Evolutionary conservation across 2,797 vertebrate species (phyloP), one percentile per base, ranked within the genome.

Genomic region (Brotogeris chrysoptera): DNA sequence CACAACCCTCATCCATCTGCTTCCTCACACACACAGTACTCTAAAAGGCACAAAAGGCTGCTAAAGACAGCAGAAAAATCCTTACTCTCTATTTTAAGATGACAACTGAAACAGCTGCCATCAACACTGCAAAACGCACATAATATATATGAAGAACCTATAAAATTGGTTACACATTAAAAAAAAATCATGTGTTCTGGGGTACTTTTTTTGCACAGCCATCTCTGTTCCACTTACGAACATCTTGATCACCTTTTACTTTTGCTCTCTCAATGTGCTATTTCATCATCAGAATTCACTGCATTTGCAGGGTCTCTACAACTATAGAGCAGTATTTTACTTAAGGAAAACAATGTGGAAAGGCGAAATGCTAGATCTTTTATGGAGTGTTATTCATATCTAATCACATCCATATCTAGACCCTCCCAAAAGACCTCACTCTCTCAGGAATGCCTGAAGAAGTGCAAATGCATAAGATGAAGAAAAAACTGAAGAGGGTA

Each of bases 21-120:
- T 79, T 41, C 4, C 84, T 76, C 61, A 60, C 23, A 43, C 71
- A 82, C 44, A 30, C 30, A 66, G 59, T 10, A 30, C 47, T 81
- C 53, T n/a, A 65, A 65, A 47, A 80, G 44, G 69, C 61, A 97
- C n/a, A 97, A 91, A 95, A 93, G 73, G 53, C 68, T 95, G 73
- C 25, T 72, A 72, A 59, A 88, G 34, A 49, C 41, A 82, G 47
- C 20, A 87, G 55, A 64, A 76, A 92, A 79, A 86, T 24, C 53
- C 65, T 39, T 46, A 30, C 5, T 34, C 2, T 2, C 30, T 46
- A 41, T 83, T 86, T 61, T 76, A 74, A 86, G 25, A 16, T 2
- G 10, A 68, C 41, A 78, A 63, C 53, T 25, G 30, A 44, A 77
- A 84, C 46, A 77, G 39, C 65, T 84, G 66, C 43, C 43, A 55